Evolutionary conservation across 2,113 vertebrate genomes (phyloP), one percentile per base, ranked within the genome.

Genomic region (Ia io): DNA sequence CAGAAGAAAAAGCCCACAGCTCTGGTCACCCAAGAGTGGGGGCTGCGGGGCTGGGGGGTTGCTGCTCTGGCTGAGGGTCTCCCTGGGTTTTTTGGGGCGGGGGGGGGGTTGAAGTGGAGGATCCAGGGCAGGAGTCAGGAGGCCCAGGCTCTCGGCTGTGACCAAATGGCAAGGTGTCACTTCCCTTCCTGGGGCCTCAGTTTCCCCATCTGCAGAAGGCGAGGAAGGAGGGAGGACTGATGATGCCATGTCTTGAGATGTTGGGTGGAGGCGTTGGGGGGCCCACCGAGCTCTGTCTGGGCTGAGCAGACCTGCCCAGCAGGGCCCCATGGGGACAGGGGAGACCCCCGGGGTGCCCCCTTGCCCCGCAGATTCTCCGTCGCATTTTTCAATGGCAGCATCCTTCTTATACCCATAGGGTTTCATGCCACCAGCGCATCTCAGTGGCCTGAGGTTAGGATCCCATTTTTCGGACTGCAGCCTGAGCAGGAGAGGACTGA

Each of bases 141-240:
- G 7, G 4, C 44, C 49, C 1, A 30, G 42, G 73, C n/a, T n/a
- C 73, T 10, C 6, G 87, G 49, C 70, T 78, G 80, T 32, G 44
- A 30, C 47, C 18, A 0, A 23, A 37, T 1, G 14, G 9, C 25
- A 16, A 37, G 32, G 78, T 37, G 56, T 87, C 30, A 5, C 1
- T 20, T 79, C 30, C 47, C 16, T 83, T n/a, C 30, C 40, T 9
- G 14, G 1, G 13, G 40, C 32, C 56, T 94, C 32, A 0, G 42
- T 70, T 74, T 76, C 30, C 82, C 92, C 70, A 49, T 59, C 53
- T 42, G 82, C 44, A 67, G 65, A 32, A 78, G n/a, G 49, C 59
- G 35, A 74, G 12, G 11, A 10, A 16, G 18, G 17, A 14, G 20
- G 1, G 37, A 14, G 5, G 32, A 10, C 47, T 32, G 6, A 20